Conservation (phyloP, 2,797 vertebrate genomes). For the Diceros bicornis region DNA sequence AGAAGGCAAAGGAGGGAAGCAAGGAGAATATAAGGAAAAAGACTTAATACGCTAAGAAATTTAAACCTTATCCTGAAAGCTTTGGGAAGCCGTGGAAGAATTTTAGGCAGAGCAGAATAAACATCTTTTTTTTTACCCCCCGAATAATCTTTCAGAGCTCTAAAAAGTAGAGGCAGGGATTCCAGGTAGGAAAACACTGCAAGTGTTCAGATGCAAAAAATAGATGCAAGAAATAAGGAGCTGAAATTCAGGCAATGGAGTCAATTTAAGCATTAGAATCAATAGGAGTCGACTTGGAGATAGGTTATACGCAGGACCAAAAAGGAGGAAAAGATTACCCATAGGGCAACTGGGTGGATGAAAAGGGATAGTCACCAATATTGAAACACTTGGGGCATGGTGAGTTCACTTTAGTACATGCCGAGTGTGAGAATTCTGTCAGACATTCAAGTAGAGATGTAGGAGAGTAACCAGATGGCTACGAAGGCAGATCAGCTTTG, state of each 20-base stretch:
- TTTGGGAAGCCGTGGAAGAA: neutral
- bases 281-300: neutral
- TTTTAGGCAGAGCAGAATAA: neutral
- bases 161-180: neutral
- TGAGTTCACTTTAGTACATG: neutral
- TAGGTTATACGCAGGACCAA: neutral
- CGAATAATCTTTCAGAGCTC: neutral
- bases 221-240: neutral
- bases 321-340: neutral
- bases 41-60: neutral
- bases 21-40: neutral
- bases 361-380: neutral
- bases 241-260: neutral
- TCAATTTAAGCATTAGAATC: neutral
- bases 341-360: neutral
- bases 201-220: neutral
- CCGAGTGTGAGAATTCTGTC: neutral
- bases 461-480: neutral
- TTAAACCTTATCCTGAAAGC: neutral
- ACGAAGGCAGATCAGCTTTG: neutral
- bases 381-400: neutral
- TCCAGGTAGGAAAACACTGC: neutral
- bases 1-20: neutral
- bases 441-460: neutral
- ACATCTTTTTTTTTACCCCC: neutral